Evolutionary conservation across 2,113 vertebrate species (phyloP).

Genomic region (Recurvirostra avosetta): DNA sequence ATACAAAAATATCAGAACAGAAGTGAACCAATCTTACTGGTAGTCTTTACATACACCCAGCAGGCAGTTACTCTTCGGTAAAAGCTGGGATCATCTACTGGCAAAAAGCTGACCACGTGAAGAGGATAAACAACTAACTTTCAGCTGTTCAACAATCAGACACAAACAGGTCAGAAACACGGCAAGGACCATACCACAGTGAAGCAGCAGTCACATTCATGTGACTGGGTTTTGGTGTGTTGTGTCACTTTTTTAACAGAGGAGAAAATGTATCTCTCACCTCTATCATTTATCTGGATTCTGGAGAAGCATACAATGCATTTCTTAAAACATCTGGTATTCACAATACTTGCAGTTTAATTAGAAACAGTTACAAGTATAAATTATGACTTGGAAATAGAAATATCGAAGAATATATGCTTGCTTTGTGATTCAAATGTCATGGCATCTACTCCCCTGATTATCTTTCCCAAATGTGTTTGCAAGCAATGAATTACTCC

Average conservation of each 20-base stretch:
- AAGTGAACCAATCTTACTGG: background rate
- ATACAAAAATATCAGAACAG: background rate
- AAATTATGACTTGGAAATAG: background rate
- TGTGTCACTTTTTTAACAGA: background rate
- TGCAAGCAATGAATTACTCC: background rate
- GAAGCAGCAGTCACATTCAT: background rate
- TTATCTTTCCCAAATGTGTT: background rate
- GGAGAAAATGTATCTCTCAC: fast-evolving
- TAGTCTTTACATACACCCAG: background rate
- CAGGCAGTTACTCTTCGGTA: background rate
- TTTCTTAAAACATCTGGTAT: background rate
- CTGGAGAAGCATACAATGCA: background rate
- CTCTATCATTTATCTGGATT: background rate
- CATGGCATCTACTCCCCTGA: background rate
- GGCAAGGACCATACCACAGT: background rate
- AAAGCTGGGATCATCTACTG: background rate
- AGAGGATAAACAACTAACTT: background rate
- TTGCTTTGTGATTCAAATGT: background rate
- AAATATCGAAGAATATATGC: background rate
- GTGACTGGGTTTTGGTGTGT: background rate
- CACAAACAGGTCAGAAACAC: background rate
- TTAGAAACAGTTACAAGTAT: background rate
- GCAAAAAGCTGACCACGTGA: background rate
- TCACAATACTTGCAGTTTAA: background rate
- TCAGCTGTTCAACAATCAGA: background rate